Evolutionary conservation across 2,113 vertebrate species (phyloP), one percentile per base, ranked within the genome.

Genomic region (Elanus axillaris): DNA sequence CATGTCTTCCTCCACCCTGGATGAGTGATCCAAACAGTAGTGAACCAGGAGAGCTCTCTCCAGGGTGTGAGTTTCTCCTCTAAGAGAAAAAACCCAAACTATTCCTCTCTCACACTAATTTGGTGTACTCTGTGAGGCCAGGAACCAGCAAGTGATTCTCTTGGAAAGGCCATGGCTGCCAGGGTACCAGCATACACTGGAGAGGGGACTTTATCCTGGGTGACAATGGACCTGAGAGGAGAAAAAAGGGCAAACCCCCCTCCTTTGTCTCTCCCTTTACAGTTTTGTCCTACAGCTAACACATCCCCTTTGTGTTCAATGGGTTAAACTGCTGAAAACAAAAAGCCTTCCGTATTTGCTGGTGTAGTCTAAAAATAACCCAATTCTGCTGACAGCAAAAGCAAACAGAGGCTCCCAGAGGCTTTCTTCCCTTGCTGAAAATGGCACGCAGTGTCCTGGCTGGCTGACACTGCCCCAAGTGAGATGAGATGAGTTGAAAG

Each of bases 331-430:
- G 48, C 8, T 80, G 63, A 62, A 92, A 95, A 58, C 81, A 90
- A 88, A 68, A 83, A 52, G 31, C 23, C 13, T 72, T 58, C 69
- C 64, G 1, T 89, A 26, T 78, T 90, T 94, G 43, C 40, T 80
- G 55, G 16, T 88, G 25, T 60, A 31, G 76, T 68, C 78, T 64
- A 95, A 94, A 95, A 94, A 83, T 88, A 83, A 25, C 34, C 27
- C n/a, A 21, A 4, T 53, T 85, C 38, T 88, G 52, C 62, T 79
- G 74, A 31, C 64, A 85, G 69, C 34, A 84, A 67, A 84, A 85
- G 94, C 87, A 78, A 85, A 50, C 45, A 43, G 34, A 75, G 52
- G 14, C 36, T 92, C 74, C 47, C 66, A 53, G 71, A 29, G 66
- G 23, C 71, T 64, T 52, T 75, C 81, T 69, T 78, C 13, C 64